A percentile compares a stretch with the other conserved stretches of the same genome.
These are phyloP conservation scores for Metridium senile DNA, from an alignment of 92 coral and sea anemone genomes.

Conservation along the genomic window DNA sequence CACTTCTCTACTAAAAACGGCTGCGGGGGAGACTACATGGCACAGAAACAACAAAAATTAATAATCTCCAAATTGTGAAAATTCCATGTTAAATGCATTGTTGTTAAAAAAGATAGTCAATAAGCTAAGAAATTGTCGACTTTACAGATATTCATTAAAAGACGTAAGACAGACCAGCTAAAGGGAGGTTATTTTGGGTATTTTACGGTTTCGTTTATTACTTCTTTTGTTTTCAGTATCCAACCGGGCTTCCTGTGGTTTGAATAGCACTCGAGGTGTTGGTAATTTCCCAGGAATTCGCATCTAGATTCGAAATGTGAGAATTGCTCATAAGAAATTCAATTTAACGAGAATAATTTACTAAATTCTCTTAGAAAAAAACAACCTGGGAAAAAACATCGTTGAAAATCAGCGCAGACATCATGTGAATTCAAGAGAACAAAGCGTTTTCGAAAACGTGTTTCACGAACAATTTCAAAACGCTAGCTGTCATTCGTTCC, in stretches of 20 bases:
- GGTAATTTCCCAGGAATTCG: not conserved
- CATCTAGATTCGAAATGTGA: not conserved
- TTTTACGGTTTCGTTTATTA: no score
- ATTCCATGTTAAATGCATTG: no score
- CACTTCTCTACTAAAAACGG: no score
- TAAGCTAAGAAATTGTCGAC: no score
- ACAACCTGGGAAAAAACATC: conserved; percentile 39
- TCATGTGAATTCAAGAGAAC: not conserved
- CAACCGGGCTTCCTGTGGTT: not conserved
- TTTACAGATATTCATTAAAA: no score
- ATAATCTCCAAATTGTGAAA: no score
- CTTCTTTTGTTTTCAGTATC: no score
- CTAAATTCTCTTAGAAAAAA: not conserved
- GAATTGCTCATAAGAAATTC: not conserved
- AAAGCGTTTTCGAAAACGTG: not conserved
- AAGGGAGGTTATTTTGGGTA: no score
- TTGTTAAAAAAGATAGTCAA: no score
- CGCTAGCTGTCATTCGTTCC: conserved; percentile 16
- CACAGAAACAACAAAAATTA: no score
- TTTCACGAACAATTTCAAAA: not conserved
- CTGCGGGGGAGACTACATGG: no score
- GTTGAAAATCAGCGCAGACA: not conserved
- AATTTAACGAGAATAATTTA: not conserved
- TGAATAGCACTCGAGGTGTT: not conserved
- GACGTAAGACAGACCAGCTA: no score